phyloP scores from a whole-genome alignment of 2,888 invertebrate species.

The Ptilodon capucinus region DNA sequence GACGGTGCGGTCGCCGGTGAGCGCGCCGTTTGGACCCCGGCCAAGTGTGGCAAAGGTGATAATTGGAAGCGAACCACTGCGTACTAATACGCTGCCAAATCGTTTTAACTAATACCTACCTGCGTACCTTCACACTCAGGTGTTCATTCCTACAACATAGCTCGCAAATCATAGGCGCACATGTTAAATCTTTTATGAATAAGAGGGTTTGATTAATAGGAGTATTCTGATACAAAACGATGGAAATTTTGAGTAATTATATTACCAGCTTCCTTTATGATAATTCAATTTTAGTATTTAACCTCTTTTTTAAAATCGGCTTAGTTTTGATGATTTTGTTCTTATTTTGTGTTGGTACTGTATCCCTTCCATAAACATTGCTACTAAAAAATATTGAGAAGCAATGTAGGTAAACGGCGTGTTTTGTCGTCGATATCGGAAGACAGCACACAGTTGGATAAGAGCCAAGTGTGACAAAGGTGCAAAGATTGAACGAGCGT shows the following conservation, averaged over 20 bases:
- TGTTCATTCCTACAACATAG: not conserved
- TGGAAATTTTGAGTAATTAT: too few relatives aligned
- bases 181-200: too few relatives aligned
- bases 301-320: too few relatives aligned
- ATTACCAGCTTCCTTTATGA: too few relatives aligned
- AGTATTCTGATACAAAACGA: not conserved
- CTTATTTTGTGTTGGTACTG: too few relatives aligned
- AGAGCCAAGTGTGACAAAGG: not conserved
- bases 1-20: not conserved
- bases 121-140: not conserved
- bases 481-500: not conserved
- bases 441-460: not conserved
- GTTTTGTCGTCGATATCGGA: not conserved
- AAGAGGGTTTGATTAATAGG: not conserved
- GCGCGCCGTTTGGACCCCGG: conserved; percentile 30
- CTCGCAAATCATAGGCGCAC: not conserved
- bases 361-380: too few relatives aligned
- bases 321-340: too few relatives aligned
- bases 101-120: not conserved
- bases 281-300: too few relatives aligned
- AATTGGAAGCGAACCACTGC: conserved; percentile 11
- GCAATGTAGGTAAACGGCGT: not conserved
- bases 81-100: not conserved
- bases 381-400: not conserved
- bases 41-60: conserved; percentile 53